These are phyloP conservation scores for Pissodes strobi DNA, from an alignment of 1,140 invertebrate species.

Conservation along the genomic window DNA sequence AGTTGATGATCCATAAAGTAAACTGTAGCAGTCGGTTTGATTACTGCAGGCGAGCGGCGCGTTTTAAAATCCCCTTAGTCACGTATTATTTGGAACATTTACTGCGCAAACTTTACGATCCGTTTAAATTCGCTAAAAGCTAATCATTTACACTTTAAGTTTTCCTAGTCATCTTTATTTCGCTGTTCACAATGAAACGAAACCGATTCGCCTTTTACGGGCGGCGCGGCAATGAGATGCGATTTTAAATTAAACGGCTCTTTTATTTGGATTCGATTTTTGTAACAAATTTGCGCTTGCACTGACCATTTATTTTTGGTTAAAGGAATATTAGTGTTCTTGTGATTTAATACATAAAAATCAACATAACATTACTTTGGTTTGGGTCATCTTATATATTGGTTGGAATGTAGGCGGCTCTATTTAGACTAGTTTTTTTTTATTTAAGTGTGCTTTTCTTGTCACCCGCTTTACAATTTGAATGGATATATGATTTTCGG, in stretches of 20 bases:
- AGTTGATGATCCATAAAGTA: too few species aligned
- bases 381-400: too few species aligned
- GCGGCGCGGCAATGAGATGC: not conserved
- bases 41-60: not conserved
- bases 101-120: constrained; percentile 11
- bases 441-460: too few species aligned
- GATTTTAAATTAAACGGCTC: constrained; percentile 11
- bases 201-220: constrained; percentile 7
- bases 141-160: constrained; percentile 6
- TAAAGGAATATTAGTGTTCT: too few species aligned
- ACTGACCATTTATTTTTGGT: too few species aligned
- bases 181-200: constrained; percentile 1
- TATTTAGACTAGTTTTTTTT: too few species aligned
- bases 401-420: too few species aligned
- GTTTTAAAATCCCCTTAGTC: constrained; percentile 5
- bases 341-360: too few species aligned
- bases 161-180: constrained; percentile 9
- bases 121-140: constrained; percentile 15
- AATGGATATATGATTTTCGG: too few species aligned
- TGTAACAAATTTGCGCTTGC: too few species aligned
- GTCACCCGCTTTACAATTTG: too few species aligned
- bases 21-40: constrained; percentile 1
- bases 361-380: too few species aligned
- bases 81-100: constrained; percentile 21
- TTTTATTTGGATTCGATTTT: not conserved